Evolutionary conservation across 1,140 invertebrate genomes (phyloP), one percentile per base, ranked within the genome.

Genomic region (Trachelipus rathkii): DNA sequence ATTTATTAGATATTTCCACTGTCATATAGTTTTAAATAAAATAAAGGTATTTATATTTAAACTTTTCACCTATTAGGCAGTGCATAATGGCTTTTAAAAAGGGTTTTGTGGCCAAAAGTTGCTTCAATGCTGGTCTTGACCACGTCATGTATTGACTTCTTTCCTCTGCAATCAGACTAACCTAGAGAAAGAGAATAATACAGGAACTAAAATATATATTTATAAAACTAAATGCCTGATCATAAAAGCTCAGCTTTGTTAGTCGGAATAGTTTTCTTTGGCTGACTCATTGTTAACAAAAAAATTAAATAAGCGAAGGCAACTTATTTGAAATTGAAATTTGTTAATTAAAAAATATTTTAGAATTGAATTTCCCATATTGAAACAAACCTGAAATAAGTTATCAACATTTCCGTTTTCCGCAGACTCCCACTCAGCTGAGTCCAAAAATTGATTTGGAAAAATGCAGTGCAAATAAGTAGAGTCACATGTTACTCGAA

Each of bases 341-440:
- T 33, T 33, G 2, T 33, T 33, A 6, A n/a, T n/a, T n/a, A n/a
- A n/a, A n/a, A n/a, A n/a, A n/a, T n/a, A n/a, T n/a, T n/a, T n/a
- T n/a, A n/a, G n/a, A n/a, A n/a, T n/a, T n/a, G n/a, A n/a, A n/a
- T n/a, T n/a, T n/a, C 44, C 73, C 70, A 10, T 15, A 6, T 8
- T 33, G 53, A 44, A 45, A 11, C 75, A 71, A 82, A 88, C 87
- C 89, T 95, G 92, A 85, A 92, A 94, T 82, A 91, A 88, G 82
- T 91, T 89, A 82, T 92, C 90, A 66, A 89, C 89, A 83, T 90
- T 90, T 19, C 50, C 50, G 82, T 91, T 89, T 74, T 90, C 88
- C 82, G 89, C 91, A 10, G 91, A 90, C 82, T 94, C 92, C 91
- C 92, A 95, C 86, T 95, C 93, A 0, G 92, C 92, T 10, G 92